These are phyloP conservation scores for Halichoerus grypus DNA, from an alignment of 2,113 vertebrate genomes.

Conservation along the genomic window DNA sequence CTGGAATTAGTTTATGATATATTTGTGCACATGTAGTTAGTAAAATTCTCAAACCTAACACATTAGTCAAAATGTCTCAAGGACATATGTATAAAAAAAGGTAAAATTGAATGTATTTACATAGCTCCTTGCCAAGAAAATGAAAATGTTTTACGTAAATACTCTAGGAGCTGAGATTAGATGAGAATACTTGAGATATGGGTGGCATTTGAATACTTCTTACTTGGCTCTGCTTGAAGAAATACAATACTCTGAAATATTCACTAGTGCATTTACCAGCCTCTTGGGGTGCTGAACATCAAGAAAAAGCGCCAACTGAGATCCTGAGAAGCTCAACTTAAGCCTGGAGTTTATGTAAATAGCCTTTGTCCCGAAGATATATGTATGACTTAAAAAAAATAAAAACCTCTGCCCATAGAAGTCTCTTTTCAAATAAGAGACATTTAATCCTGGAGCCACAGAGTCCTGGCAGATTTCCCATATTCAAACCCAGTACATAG, in stretches of 20 bases:
- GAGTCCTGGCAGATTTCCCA: slow-evolving; percentile 68
- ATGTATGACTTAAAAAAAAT: slow-evolving; percentile 11
- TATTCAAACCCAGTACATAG: not conserved
- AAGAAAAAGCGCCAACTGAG: slow-evolving; percentile 34
- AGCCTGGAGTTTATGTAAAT: slow-evolving; percentile 68
- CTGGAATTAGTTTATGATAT: slow-evolving; percentile 58
- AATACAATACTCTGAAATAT: slow-evolving; percentile 45
- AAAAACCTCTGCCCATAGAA: slow-evolving; percentile 43
- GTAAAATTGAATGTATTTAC: slow-evolving; percentile 77
- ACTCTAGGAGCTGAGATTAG: slow-evolving; percentile 69
- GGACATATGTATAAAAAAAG: slow-evolving; percentile 58
- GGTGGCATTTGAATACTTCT: slow-evolving; percentile 70
- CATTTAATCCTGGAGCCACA: slow-evolving; percentile 63
- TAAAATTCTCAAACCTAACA: slow-evolving; percentile 55
- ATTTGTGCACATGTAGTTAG: slow-evolving; percentile 45
- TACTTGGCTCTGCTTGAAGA: slow-evolving; percentile 63
- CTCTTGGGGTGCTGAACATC: not conserved
- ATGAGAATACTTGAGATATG: slow-evolving; percentile 57
- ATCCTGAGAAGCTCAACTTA: not conserved
- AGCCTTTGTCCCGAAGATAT: slow-evolving; percentile 68
- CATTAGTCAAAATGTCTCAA: slow-evolving; percentile 66
- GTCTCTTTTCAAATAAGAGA: slow-evolving; percentile 68
- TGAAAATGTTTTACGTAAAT: slow-evolving; percentile 81
- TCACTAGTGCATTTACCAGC: slow-evolving; percentile 48
- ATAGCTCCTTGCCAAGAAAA: slow-evolving; percentile 74